These are phyloP conservation scores for Agrochola macilenta DNA, from an alignment of 2,888 invertebrate genomes.

Conservation along the genomic window DNA sequence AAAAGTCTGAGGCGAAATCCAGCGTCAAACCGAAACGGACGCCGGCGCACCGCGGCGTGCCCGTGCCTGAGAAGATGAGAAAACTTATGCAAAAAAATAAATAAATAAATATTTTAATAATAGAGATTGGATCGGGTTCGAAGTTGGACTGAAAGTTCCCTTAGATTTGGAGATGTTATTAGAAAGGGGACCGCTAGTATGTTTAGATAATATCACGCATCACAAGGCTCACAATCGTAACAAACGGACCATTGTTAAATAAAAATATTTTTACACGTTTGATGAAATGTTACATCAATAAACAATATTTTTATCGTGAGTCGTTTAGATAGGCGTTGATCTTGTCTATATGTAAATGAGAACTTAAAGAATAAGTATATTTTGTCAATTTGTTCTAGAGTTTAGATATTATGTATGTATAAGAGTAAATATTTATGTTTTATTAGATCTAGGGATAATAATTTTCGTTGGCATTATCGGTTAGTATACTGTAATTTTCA, in stretches of 20 bases:
- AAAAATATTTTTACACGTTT: constrained; percentile 87
- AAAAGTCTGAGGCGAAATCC: constrained; percentile 59
- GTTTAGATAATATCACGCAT: constrained; percentile 79
- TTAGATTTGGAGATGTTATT: constrained; percentile 49
- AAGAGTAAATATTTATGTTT: constrained; percentile 80
- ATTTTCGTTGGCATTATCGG: constrained; percentile 67
- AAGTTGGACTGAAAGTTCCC: constrained; percentile 63
- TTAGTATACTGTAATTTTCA: constrained; percentile 70
- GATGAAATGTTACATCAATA: constrained; percentile 75
- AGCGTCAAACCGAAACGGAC: constrained; percentile 70
- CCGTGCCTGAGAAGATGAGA: constrained; percentile 84
- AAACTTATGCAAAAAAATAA: constrained; percentile 78
- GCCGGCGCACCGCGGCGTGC: constrained; percentile 80
- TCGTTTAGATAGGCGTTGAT: constrained; percentile 75
- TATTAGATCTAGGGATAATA: constrained; percentile 67
- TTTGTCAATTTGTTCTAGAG: constrained; percentile 88
- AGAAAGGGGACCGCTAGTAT: constrained; percentile 78
- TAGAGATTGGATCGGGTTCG: constrained; percentile 65
- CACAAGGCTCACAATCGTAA: constrained; percentile 83
- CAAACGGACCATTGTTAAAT: constrained; percentile 87
- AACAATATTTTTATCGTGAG: constrained; percentile 80
- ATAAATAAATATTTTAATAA: constrained; percentile 70
- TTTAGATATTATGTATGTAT: constrained; percentile 74
- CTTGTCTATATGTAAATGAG: constrained; percentile 83
- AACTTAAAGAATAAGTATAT: constrained; percentile 80